A percentile compares a stretch with the other conserved stretches of the same genome.
Conservation (phyloP, 2,797 vertebrate species). For the Nannoperca australis region DNA sequence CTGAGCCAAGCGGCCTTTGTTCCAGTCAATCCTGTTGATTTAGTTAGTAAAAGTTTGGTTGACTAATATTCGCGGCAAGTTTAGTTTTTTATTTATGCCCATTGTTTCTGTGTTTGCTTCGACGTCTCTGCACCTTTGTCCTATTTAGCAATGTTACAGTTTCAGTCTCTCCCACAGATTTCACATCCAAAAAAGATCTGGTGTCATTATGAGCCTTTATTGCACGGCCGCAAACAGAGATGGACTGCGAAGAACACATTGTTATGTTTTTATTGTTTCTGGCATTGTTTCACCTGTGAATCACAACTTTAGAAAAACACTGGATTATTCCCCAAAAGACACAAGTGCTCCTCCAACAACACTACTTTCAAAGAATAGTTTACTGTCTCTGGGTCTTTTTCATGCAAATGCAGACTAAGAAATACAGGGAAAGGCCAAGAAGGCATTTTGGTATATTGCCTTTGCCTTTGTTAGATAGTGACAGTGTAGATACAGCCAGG, state of each 20-base stretch:
- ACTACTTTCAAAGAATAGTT: constrained; percentile 7
- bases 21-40: not conserved
- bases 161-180: not conserved
- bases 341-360: not conserved
- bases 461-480: constrained; percentile 9
- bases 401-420: constrained; percentile 7
- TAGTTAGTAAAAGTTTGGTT: not conserved
- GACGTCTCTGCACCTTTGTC: constrained; percentile 1
- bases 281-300: constrained; percentile 42
- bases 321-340: constrained; percentile 21
- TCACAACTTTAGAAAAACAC: constrained; percentile 25
- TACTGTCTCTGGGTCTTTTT: not conserved
- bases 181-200: constrained; percentile 14
- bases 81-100: constrained; percentile 10
- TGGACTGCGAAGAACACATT: constrained; percentile 29
- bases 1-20: not conserved
- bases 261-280: constrained; percentile 24
- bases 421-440: not conserved
- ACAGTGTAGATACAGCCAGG: constrained; percentile 5
- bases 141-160: constrained; percentile 10
- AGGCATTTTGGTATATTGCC: not conserved
- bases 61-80: constrained; percentile 1
- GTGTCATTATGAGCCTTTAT: constrained; percentile 16
- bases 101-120: constrained; percentile 22
- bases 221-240: not conserved